A percentile compares a stretch with the other conserved stretches of the same genome.
These are phyloP conservation scores for Octodon degus DNA, from an alignment of 2,113 vertebrate genomes.

Conservation along the genomic window DNA sequence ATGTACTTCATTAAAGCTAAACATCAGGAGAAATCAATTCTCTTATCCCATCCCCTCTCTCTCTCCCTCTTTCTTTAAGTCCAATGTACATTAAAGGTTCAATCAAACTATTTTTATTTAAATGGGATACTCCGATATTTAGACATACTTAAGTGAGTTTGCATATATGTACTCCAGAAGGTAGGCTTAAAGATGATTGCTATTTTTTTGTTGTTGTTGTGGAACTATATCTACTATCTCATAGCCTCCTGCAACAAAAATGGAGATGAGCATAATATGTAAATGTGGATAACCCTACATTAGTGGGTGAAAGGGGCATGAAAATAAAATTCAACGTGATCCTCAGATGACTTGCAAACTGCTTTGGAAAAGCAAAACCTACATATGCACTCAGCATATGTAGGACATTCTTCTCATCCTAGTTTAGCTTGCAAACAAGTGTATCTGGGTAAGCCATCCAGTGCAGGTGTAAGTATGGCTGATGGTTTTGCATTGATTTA, in stretches of 20 bases:
- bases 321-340: background rate
- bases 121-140: background rate
- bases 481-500: conserved; percentile 67
- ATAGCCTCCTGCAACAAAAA: background rate
- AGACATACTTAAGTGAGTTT: conserved; percentile 46
- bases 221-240: conserved; percentile 6
- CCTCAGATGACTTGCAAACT: conserved; percentile 13
- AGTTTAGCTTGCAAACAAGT: conserved; percentile 71
- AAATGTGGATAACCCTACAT: background rate
- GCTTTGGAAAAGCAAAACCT: background rate
- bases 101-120: background rate
- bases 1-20: background rate
- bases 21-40: background rate
- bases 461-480: conserved; percentile 23
- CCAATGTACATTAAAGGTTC: background rate
- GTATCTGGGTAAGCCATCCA: conserved; percentile 44
- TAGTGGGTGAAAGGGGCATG: background rate
- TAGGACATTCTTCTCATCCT: conserved; percentile 36
- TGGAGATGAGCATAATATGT: background rate
- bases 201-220: background rate
- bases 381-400: background rate
- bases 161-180: background rate
- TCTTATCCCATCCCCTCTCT: background rate
- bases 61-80: background rate
- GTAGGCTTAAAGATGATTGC: background rate